These are phyloP conservation scores for Maccullochella peelii DNA, from an alignment of 2,113 vertebrate genomes.

Conservation along the genomic window DNA sequence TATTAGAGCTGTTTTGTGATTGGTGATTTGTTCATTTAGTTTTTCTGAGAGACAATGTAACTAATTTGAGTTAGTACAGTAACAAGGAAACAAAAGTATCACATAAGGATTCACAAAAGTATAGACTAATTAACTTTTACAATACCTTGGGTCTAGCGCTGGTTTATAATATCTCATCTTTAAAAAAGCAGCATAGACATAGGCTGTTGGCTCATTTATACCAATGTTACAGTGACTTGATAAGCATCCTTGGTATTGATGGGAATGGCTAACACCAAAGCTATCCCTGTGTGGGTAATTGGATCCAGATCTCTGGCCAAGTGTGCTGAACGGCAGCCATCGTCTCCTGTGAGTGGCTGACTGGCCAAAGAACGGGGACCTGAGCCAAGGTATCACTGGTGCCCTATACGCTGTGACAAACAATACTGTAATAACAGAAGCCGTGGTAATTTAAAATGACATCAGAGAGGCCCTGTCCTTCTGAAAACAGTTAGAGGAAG, in stretches of 20 bases:
- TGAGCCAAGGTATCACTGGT: conserved; percentile 44
- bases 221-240: conserved; percentile 25
- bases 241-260: conserved; percentile 30
- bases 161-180: background rate
- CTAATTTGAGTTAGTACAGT: background rate
- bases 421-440: conserved; percentile 57
- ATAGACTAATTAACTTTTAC: background rate
- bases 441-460: conserved; percentile 51
- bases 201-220: conserved; percentile 15
- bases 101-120: too few species aligned
- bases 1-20: background rate
- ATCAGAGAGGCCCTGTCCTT: conserved; percentile 41
- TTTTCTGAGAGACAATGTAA: background rate
- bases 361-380: conserved; percentile 32
- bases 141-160: background rate
- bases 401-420: conserved; percentile 55
- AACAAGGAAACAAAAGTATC: too few species aligned
- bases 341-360: conserved; percentile 7
- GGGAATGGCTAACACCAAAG: conserved; percentile 21
- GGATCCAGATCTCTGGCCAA: conserved; percentile 45
- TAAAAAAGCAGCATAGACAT: background rate
- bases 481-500: conserved; percentile 51
- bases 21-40: background rate
- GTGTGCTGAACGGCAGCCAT: conserved; percentile 46
- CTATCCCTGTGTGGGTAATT: conserved; percentile 50